Percentiles rank a stretch among this genome's conserved stretches.
phyloP scores from a whole-genome alignment of 2,113 vertebrate species.

The Hyla sarda region DNA sequence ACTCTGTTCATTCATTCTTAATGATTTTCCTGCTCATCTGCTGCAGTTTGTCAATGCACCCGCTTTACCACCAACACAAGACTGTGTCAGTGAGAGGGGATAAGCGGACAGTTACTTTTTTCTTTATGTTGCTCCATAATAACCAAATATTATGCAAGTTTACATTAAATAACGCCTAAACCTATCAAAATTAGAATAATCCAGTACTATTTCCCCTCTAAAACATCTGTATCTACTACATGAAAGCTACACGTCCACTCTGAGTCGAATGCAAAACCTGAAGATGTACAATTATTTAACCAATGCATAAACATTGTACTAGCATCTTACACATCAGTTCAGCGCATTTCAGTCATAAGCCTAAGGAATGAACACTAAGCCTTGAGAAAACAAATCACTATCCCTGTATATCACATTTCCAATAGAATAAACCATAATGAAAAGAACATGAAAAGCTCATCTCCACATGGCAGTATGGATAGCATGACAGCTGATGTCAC shows the following conservation, averaged over 20 bases:
- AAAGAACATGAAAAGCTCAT: conserved; percentile 35
- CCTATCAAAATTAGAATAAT: background rate
- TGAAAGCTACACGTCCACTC: background rate
- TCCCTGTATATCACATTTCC: conserved; percentile 12
- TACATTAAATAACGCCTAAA: background rate
- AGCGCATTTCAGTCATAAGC: background rate
- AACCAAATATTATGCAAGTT: background rate
- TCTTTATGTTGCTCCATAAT: too few species aligned
- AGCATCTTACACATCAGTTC: conserved; percentile 1
- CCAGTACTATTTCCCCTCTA: background rate
- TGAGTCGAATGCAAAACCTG: background rate
- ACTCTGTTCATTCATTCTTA: too few species aligned
- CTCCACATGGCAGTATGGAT: conserved; percentile 14
- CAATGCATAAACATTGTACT: background rate
- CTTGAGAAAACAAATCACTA: conserved; percentile 32
- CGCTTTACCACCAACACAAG: too few species aligned
- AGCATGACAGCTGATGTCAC: conserved; percentile 13
- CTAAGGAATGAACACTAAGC: conserved; percentile 15
- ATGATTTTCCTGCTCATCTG: too few species aligned
- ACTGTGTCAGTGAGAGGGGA: too few species aligned
- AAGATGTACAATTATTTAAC: background rate
- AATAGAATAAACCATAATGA: conserved; percentile 25
- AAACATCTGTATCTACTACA: background rate
- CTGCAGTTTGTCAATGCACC: too few species aligned
- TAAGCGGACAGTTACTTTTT: too few species aligned